A percentile compares a stretch with the other conserved stretches of the same genome.
phyloP scores from a whole-genome alignment of 2,888 invertebrate species.

The Neoascia interrupta region DNA sequence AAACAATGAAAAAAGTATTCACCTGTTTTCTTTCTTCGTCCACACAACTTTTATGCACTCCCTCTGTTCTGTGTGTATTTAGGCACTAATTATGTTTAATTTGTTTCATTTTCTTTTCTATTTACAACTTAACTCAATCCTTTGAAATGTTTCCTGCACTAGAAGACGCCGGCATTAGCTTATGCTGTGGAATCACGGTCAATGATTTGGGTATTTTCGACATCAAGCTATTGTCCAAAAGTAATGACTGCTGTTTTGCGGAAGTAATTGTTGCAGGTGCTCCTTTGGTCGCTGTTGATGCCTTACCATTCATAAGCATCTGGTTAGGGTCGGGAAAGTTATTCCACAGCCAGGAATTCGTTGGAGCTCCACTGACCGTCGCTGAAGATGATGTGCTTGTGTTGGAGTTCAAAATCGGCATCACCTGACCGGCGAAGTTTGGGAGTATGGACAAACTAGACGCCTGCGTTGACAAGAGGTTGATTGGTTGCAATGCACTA shows the following conservation, averaged over 20 bases:
- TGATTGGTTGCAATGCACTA: constrained; percentile 42
- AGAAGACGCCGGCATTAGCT: constrained; percentile 71
- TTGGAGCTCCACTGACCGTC: constrained; percentile 42
- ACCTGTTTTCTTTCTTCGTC: no score
- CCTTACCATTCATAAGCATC: constrained; percentile 75
- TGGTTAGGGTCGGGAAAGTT: constrained; percentile 77
- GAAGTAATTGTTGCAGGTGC: constrained; percentile 73
- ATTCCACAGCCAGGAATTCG: constrained; percentile 75
- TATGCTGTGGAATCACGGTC: constrained; percentile 87
- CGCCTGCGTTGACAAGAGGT: constrained; percentile 17
- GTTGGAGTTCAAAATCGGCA: constrained; percentile 31
- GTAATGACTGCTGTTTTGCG: constrained; percentile 74
- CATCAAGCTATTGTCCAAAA: constrained; percentile 81
- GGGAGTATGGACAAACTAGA: constrained; percentile 37
- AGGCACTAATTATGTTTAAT: constrained; percentile 55
- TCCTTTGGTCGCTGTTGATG: constrained; percentile 72
- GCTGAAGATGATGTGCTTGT: constrained; percentile 36
- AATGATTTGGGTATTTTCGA: constrained; percentile 90
- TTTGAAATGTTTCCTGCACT: constrained; percentile 36
- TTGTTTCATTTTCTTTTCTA: constrained; percentile 1
- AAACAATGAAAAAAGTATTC: constrained; percentile 16
- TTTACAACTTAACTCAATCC: constrained; percentile 33
- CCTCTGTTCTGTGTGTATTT: constrained; percentile 35
- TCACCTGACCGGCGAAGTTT: constrained; percentile 30
- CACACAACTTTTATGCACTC: no score